Evolutionary conservation across 2,113 vertebrate species (phyloP), one percentile per base, ranked within the genome.

Genomic region (Ariopsis seemanni): DNA sequence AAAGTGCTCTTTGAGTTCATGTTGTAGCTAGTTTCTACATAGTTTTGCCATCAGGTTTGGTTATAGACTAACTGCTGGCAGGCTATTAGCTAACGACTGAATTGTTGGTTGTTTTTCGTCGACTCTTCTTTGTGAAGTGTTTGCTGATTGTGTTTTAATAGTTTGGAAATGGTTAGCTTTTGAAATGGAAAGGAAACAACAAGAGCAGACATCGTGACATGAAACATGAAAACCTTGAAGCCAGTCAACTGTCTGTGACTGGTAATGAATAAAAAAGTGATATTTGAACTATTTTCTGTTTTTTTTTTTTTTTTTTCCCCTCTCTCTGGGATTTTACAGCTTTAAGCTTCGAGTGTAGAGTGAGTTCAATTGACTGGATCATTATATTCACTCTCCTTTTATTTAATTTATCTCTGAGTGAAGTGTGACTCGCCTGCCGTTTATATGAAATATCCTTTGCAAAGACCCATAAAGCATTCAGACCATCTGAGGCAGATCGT

Each of bases 321-420:
- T 42, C 42, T 42, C 60, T 65, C 30, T 57, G 22, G 78, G n/a
- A 58, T 34, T 80, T 80, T 80, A 80, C 57, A 42, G 55, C 79
- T 11, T 34, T 34, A 30, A 60, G 55, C 55, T 18, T 27, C 2
- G 14, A 79, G 75, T 79, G 52, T 52, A 55, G 12, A 55, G 27
- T 6, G 79, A 60, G 60, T 83, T 65, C 81, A 83, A 50, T 83
- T 65, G 81, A 83, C 60, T 65, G 48, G 58, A 83, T 83, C 81
- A 83, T 83, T 65, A 63, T 65, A 65, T 83, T 83, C 42, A 52
- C 22, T 67, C 34, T n/a, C 22, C 27, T 42, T 83, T 65, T 50
- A 83, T 83, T 65, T 65, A 22, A 65, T 83, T 83, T 65, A 67
- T 83, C 81, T 83, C 60, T n/a, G 42, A 81, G 79, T 60, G 8